A percentile compares a stretch with the other conserved stretches of the same genome.
These are phyloP conservation scores for Bombyx huttoni DNA, from an alignment of 2,888 invertebrate genomes.

Conservation along the genomic window DNA sequence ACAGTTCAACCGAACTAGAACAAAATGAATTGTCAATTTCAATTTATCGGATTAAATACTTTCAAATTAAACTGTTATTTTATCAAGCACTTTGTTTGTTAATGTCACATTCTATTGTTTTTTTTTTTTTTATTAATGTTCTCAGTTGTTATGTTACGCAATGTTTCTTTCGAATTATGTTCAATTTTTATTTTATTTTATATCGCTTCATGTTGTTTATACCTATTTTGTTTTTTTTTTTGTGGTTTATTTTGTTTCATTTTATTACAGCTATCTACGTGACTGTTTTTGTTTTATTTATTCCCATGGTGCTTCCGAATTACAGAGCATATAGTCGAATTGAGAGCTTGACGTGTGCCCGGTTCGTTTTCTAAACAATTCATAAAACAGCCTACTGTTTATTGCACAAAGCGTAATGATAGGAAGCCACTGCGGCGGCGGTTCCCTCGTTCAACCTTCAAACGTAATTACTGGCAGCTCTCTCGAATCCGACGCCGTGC, in stretches of 20 bases:
- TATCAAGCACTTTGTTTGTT: neutral
- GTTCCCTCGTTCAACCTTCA: slow-evolving; percentile 47
- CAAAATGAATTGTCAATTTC: neutral
- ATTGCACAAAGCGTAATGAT: slow-evolving; percentile 24
- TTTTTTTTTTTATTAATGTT: neutral
- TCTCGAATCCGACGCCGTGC: slow-evolving; percentile 17
- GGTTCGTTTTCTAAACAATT: neutral
- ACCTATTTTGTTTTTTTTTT: slow-evolving; percentile 10
- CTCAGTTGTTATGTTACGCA: neutral
- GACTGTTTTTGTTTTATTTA: neutral
- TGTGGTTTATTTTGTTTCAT: slow-evolving; percentile 3
- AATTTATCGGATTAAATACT: neutral
- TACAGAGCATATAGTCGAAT: too few species aligned
- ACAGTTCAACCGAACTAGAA: neutral
- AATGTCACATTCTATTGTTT: neutral
- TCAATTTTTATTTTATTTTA: neutral
- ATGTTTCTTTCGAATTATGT: neutral
- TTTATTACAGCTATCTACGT: slow-evolving; percentile 11
- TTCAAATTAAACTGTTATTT: neutral
- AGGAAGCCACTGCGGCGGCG: slow-evolving; percentile 34
- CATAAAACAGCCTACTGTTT: slow-evolving; percentile 12
- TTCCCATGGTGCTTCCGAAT: neutral
- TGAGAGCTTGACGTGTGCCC: too few species aligned
- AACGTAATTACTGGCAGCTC: slow-evolving; percentile 30
- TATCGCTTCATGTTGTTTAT: slow-evolving; percentile 12